A percentile compares a stretch with the other conserved stretches of the same genome.
phyloP scores from a whole-genome alignment of 2,797 vertebrate genomes.

The Cyprinella venusta region DNA sequence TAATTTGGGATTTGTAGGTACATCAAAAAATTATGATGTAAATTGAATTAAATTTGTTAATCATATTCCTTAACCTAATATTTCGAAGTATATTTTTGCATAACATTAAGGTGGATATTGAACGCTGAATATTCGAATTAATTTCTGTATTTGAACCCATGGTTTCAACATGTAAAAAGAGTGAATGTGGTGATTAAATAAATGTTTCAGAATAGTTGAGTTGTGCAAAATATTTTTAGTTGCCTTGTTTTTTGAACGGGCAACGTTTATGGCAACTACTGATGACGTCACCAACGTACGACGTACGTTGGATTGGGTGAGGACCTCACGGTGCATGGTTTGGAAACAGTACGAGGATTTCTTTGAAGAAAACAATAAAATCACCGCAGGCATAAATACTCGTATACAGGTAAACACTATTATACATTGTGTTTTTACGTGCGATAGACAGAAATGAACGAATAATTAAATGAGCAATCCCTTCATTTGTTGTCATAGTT shows the following conservation, averaged over 20 bases:
- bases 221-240: background rate
- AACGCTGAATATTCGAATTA: background rate
- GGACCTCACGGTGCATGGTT: constrained; percentile 70
- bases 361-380: background rate
- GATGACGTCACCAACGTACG: constrained; percentile 51
- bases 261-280: background rate
- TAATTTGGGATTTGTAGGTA: background rate
- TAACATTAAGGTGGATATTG: background rate
- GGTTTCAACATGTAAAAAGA: background rate
- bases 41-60: background rate
- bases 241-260: constrained; percentile 48
- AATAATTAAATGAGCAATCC: background rate
- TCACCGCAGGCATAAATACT: background rate
- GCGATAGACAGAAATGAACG: no score
- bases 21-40: background rate
- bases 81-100: background rate
- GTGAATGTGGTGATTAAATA: background rate
- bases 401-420: constrained; percentile 21
- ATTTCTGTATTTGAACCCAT: background rate
- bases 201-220: background rate
- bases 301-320: constrained; percentile 58
- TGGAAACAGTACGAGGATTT: constrained; percentile 46
- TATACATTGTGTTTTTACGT: background rate
- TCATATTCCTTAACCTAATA: background rate
- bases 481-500: background rate